phyloP scores from a whole-genome alignment of 2,797 vertebrate species.

The Labroides dimidiatus region DNA sequence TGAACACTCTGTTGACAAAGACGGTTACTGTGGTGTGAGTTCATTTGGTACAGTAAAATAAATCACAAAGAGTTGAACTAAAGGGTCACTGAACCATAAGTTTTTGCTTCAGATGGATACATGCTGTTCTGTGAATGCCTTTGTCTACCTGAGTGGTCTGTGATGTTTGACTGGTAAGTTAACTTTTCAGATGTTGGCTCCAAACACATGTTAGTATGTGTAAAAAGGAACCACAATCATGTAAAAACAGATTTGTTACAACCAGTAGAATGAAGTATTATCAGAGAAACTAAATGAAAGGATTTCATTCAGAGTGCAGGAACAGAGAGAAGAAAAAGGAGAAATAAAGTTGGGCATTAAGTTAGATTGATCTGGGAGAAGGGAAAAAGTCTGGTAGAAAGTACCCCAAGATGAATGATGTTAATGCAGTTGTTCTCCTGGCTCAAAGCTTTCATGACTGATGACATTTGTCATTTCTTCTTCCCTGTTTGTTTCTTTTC shows the following conservation, averaged over 20 bases:
- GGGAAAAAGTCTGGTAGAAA: neutral
- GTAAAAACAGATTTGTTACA: neutral
- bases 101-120: too few species aligned
- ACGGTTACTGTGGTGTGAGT: too few species aligned
- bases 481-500: constrained; percentile 14
- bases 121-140: too few species aligned
- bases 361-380: constrained; percentile 10
- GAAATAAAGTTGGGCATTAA: neutral
- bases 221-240: neutral
- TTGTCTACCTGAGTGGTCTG: too few species aligned
- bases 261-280: neutral
- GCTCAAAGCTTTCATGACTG: constrained; percentile 27
- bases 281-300: neutral
- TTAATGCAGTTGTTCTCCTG: constrained; percentile 19
- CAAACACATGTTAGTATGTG: too few species aligned
- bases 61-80: too few species aligned
- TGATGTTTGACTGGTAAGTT: too few species aligned
- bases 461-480: constrained; percentile 16
- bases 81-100: too few species aligned
- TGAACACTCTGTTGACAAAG: too few species aligned
- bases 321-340: neutral
- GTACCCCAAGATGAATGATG: constrained; percentile 32
- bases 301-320: neutral
- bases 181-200: too few species aligned
- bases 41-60: too few species aligned